phyloP scores from a whole-genome alignment of 2,888 invertebrate species.

The Aricia artaxerxes region DNA sequence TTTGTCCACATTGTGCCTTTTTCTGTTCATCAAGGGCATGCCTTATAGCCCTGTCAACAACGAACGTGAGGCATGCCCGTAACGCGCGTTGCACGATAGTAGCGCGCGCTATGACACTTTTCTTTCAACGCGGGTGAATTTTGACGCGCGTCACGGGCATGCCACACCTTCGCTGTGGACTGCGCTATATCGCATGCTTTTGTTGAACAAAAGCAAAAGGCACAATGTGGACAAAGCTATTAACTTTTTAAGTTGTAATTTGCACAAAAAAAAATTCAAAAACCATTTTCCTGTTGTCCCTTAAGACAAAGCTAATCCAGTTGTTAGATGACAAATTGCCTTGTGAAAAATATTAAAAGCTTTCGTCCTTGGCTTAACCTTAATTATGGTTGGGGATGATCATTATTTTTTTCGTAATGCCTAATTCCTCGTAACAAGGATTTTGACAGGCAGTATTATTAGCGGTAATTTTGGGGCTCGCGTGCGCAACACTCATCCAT shows the following conservation, averaged over 20 bases:
- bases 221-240: no score
- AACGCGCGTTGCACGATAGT: no score
- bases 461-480: slow-evolving; percentile 1
- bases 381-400: slow-evolving; percentile 19
- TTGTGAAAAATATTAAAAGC: slow-evolving; percentile 9
- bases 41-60: no score
- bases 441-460: slow-evolving; percentile 20
- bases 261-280: not conserved
- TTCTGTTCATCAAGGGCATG: no score
- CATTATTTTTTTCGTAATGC: slow-evolving; percentile 7
- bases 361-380: not conserved
- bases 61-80: no score
- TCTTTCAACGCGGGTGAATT: no score
- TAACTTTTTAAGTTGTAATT: not conserved
- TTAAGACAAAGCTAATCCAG: slow-evolving; percentile 4
- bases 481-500: slow-evolving; percentile 7
- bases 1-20: no score
- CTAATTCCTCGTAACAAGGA: slow-evolving; percentile 20
- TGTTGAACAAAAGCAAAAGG: no score
- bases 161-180: no score
- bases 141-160: no score
- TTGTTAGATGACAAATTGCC: not conserved
- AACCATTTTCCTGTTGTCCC: not conserved
- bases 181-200: no score
- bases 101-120: no score